These are phyloP conservation scores for Amniataba percoides DNA, from an alignment of 2,797 vertebrate species.

Conservation along the genomic window DNA sequence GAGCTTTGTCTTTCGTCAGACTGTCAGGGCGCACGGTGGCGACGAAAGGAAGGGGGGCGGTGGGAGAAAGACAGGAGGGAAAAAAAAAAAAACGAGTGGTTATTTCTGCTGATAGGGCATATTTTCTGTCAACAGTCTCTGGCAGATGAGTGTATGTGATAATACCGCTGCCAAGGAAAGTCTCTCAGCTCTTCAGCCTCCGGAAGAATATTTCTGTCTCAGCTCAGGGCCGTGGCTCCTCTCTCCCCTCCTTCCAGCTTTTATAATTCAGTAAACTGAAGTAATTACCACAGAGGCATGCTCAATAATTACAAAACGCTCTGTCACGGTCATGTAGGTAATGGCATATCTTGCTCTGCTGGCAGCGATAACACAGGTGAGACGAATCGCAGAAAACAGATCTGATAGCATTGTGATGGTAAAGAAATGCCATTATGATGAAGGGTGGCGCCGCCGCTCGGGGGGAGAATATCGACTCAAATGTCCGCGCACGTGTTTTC, in stretches of 20 bases:
- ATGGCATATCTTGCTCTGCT: slow-evolving; percentile 79
- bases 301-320: slow-evolving; percentile 84
- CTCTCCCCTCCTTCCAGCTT: slow-evolving; percentile 53
- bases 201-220: slow-evolving; percentile 71
- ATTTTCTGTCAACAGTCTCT: slow-evolving; percentile 84
- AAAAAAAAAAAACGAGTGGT: slow-evolving; percentile 45
- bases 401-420: slow-evolving; percentile 80
- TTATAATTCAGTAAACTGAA: slow-evolving; percentile 81
- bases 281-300: slow-evolving; percentile 85
- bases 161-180: slow-evolving; percentile 76
- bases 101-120: slow-evolving; percentile 85
- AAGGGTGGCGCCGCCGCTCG: slow-evolving; percentile 40
- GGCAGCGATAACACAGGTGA: slow-evolving; percentile 85
- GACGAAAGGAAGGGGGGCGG: slow-evolving; percentile 13
- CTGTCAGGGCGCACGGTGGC: slow-evolving; percentile 63
- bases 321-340: slow-evolving; percentile 81
- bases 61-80: background rate
- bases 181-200: slow-evolving; percentile 76
- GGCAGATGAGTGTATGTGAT: slow-evolving; percentile 83
- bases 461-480: slow-evolving; percentile 13
- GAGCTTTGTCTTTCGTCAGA: slow-evolving; percentile 81
- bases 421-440: slow-evolving; percentile 72
- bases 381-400: slow-evolving; percentile 84
- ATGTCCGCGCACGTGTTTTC: slow-evolving; percentile 17
- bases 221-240: slow-evolving; percentile 47